Conservation (phyloP, 37 sponge, comb jelly and placozoan genomes). For the Ianthella basta region DNA sequence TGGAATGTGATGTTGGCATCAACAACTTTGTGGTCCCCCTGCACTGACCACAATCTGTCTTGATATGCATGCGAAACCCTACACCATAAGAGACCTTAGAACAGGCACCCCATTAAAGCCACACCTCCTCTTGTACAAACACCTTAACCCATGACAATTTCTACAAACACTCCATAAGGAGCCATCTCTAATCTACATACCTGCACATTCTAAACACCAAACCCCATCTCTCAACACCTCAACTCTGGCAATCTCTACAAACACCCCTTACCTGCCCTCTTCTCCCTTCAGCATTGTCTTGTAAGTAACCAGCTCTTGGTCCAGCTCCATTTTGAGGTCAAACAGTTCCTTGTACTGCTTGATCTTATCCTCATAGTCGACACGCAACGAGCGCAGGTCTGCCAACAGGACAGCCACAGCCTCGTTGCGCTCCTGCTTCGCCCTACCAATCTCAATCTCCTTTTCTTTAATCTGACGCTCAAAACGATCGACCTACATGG, state of each 20-base stretch:
- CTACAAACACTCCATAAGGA: too few relatives aligned
- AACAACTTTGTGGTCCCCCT: slow-evolving; percentile 10
- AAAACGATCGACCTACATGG: slow-evolving; percentile 67
- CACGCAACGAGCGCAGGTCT: slow-evolving; percentile 63
- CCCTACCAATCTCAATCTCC: slow-evolving; percentile 48
- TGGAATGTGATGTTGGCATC: too few relatives aligned
- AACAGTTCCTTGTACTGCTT: slow-evolving; percentile 85
- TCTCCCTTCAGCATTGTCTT: slow-evolving; percentile 85
- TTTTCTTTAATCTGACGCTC: slow-evolving; percentile 41
- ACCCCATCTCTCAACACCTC: too few relatives aligned
- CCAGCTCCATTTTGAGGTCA: slow-evolving; percentile 82
- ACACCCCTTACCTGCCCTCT: slow-evolving; percentile 74
- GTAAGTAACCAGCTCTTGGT: slow-evolving; percentile 90
- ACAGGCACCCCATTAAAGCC: too few relatives aligned
- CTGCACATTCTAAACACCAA: too few relatives aligned
- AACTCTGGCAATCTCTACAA: too few relatives aligned
- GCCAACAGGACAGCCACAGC: slow-evolving; percentile 57
- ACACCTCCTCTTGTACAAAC: too few relatives aligned
- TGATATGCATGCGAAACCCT: too few relatives aligned
- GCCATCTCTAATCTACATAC: too few relatives aligned
- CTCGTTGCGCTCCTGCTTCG: slow-evolving; percentile 46
- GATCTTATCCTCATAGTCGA: slow-evolving; percentile 82
- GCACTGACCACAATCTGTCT: too few relatives aligned
- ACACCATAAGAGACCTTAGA: too few relatives aligned
- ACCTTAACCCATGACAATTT: too few relatives aligned